Base-by-base conservation (phyloP, 1,140 invertebrate species). In the Agrilus planipennis region DNA sequence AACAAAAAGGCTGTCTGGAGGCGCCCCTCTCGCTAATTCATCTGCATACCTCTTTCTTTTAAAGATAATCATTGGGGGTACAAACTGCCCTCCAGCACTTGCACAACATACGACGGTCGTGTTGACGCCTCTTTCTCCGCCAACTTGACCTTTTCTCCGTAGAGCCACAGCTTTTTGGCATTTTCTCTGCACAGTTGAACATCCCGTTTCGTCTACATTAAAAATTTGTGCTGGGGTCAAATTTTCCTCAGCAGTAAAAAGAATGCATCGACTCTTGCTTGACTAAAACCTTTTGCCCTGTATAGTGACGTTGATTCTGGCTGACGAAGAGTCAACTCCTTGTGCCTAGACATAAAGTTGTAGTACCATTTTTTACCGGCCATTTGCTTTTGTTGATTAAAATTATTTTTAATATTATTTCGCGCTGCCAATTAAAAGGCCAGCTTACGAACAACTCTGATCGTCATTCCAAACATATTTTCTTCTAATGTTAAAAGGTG, bases 41-140 rank as follows among this genome's bases (percentile, higher is more conserved):
- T 30, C 10, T 9, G 30, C 28, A 4, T 9, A n/a, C 15, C 16
- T 32, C 16, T 28, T 34, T 10, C 36, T n/a, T 19, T 39, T 47
- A 21, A 41, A 50, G 34, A 52, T 53, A 31, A 55, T 37, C 49
- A 53, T 45, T 29, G 47, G 51, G 19, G 53, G 51, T 7, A 55
- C 30, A 43, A 43, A 55, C 20, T 40, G 15, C 9, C 51, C 50
- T 21, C 39, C 20, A n/a, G 34, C 49, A 47, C 41, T 55, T 19
- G 40, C 42, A 39, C 41, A 47, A 42, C 50, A 57, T 35, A 55
- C 52, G 18, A 58, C 42, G 59, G 67, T 67, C 1, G 64, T 62
- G 32, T 62, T 62, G 9, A 55, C 47, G 7, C 63, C 63, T 25
- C 58, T 44, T 53, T 68, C 62, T 29, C 54, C 63, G 14, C 58